Percentiles rank a stretch among this genome's conserved stretches.
These are phyloP conservation scores for Pseudorhiza aurosa DNA, from an alignment of 30 jellyfish, hydroid and myxozoan genomes.

Conservation along the genomic window DNA sequence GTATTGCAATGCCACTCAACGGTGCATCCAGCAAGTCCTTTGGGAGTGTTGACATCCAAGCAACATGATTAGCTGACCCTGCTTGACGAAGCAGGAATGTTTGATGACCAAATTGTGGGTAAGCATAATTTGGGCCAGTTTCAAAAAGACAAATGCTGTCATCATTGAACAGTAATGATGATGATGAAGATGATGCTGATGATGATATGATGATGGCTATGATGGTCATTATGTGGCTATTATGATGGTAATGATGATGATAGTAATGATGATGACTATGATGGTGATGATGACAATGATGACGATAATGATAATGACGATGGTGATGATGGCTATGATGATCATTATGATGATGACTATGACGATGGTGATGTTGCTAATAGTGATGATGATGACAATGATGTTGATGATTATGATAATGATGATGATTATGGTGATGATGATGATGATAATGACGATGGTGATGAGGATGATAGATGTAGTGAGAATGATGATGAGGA, in stretches of 20 bases:
- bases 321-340: not conserved
- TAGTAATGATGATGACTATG: not conserved
- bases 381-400: not conserved
- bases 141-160: no score
- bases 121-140: no score
- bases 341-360: not conserved
- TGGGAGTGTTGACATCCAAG: slow-evolving; percentile 71
- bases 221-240: not conserved
- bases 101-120: no score
- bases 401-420: not conserved
- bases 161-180: no score
- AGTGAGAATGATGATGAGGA: not conserved
- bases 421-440: not conserved
- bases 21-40: slow-evolving; percentile 3
- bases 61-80: slow-evolving; percentile 1
- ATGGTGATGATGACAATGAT: not conserved
- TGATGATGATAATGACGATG: not conserved
- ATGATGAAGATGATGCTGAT: not conserved
- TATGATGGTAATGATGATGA: not conserved
- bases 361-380: not conserved
- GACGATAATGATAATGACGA: not conserved
- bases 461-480: not conserved
- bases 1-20: slow-evolving; percentile 57
- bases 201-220: not conserved
- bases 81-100: no score